Base-by-base conservation (phyloP, 2,888 invertebrate genomes). In the Polyploca ridens region DNA sequence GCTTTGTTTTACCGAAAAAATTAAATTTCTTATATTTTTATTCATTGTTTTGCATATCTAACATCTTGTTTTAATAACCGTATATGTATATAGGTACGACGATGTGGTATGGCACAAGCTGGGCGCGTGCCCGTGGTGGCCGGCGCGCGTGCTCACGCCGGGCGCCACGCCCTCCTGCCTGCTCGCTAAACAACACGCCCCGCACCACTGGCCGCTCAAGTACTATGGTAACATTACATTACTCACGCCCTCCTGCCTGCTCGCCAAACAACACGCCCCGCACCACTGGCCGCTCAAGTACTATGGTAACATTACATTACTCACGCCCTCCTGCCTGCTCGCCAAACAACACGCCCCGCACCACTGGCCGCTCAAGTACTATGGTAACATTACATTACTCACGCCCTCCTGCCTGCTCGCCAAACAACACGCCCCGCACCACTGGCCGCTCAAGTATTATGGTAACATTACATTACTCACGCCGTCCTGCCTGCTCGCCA, bases 41-140 rank as follows among this genome's bases (percentile, higher is more conserved):
- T 2, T 27, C 27, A 27, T 27, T 27, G 27, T 27, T 1, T 27
- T 27, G 27, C 27, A 27, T 27, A 27, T 27, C 1, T 27, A 2
- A 27, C 27, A 27, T 27, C 27, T 27, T 27, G 27, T n/a, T n/a
- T n/a, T n/a, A n/a, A n/a, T n/a, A n/a, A n/a, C n/a, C n/a, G n/a
- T n/a, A n/a, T n/a, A n/a, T n/a, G n/a, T n/a, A n/a, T n/a, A n/a
- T n/a, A 92, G 92, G 0, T 92, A 92, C 66, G 90, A 90, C 58
- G 93, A 93, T 74, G 87, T 94, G 35, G 93, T 94, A 2, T 94
- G 93, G 93, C 89, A 93, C 77, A 93, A 93, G 77, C 80, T 93
- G 14, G 89, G 89, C 63, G 49, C 81, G 0, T 92, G 90, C 27
- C 71, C 89, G 14, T 94, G 93, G 93, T 94, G 93, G 93, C 93